Evolutionary conservation across 2,888 invertebrate species (phyloP).

Genomic region (Pardosa pseudoannulata): DNA sequence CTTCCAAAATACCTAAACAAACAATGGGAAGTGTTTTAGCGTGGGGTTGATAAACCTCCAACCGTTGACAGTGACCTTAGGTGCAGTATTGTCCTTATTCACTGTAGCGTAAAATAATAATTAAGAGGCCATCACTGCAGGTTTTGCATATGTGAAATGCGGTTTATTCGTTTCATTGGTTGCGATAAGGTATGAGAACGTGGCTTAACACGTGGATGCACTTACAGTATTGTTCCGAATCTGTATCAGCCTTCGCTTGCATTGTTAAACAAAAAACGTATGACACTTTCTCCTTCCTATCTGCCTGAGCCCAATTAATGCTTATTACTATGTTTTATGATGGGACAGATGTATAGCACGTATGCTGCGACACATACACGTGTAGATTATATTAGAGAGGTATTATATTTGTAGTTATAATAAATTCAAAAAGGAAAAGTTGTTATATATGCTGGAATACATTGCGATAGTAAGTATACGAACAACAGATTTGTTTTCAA

Average conservation of each 20-base stretch:
- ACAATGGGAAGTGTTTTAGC: background rate
- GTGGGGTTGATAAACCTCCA: slow-evolving; percentile 9
- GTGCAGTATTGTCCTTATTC: slow-evolving; percentile 27
- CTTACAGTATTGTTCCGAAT: background rate
- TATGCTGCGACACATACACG: too few relatives aligned
- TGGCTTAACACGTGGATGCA: slow-evolving; percentile 1
- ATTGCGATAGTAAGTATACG: too few relatives aligned
- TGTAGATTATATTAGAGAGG: too few relatives aligned
- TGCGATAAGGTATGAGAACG: background rate
- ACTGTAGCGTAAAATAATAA: slow-evolving; percentile 30
- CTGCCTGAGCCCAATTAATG: too few relatives aligned
- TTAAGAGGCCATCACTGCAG: slow-evolving; percentile 22
- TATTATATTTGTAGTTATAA: too few relatives aligned
- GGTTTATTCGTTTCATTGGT: background rate
- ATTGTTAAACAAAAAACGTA: background rate
- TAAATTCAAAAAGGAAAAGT: too few relatives aligned
- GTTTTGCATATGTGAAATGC: background rate
- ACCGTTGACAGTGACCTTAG: slow-evolving; percentile 28
- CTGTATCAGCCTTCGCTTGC: background rate
- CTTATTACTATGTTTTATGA: too few relatives aligned
- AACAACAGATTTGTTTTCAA: too few relatives aligned
- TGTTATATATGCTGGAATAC: too few relatives aligned
- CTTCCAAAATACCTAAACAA: background rate
- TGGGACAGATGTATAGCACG: too few relatives aligned
- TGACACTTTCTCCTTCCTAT: background rate